Percentiles rank a stretch among this genome's conserved stretches.
These are phyloP conservation scores for Holacanthus passer DNA, from an alignment of 2,113 vertebrate genomes.

Conservation along the genomic window DNA sequence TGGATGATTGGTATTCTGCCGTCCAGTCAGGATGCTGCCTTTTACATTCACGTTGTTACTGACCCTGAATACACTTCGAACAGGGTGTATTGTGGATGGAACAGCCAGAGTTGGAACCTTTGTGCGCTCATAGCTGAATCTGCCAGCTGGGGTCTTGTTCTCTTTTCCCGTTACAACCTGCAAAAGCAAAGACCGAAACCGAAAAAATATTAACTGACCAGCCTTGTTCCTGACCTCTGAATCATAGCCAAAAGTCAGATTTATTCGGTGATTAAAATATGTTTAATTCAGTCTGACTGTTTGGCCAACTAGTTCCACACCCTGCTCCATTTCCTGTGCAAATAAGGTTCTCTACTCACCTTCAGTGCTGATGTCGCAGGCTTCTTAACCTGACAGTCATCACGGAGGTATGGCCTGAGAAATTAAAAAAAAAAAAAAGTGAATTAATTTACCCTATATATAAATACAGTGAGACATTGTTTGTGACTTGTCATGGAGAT, in stretches of 20 bases:
- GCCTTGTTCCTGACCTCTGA: background rate
- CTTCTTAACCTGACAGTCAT: slow-evolving; percentile 13
- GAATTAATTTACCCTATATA: accelerated
- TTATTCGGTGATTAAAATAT: background rate
- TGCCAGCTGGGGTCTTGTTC: slow-evolving; percentile 50
- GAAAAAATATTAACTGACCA: background rate
- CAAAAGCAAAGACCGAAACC: slow-evolving; percentile 16
- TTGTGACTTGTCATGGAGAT: background rate
- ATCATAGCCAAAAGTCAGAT: background rate
- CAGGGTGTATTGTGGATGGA: background rate
- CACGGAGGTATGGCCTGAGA: slow-evolving; percentile 56
- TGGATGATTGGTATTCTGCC: background rate
- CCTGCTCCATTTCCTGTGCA: too few species aligned
- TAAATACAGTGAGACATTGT: too few species aligned
- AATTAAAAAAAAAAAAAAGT: background rate
- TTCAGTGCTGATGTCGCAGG: slow-evolving; percentile 5
- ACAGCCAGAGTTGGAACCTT: slow-evolving; percentile 13
- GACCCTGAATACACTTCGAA: slow-evolving; percentile 9
- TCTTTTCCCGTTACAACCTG: slow-evolving; percentile 77
- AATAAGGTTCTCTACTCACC: slow-evolving; percentile 2
- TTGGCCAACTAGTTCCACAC: background rate
- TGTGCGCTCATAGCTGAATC: background rate
- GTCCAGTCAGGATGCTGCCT: background rate
- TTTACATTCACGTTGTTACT: slow-evolving; percentile 18
- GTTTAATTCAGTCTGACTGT: background rate